phyloP scores from a whole-genome alignment of 2,113 vertebrate species.

The Antennarius striatus region DNA sequence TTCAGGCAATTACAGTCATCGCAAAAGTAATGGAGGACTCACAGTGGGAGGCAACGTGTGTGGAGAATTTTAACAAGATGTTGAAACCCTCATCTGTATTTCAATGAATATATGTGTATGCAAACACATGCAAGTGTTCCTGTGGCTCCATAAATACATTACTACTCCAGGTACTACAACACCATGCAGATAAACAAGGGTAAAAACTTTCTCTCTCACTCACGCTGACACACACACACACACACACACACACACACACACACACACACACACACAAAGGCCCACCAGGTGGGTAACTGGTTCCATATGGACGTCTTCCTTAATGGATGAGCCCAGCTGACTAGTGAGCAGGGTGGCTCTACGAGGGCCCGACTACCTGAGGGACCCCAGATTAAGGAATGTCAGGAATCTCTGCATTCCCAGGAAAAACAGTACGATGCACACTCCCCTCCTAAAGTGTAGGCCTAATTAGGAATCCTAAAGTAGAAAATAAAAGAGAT shows the following conservation, averaged over 20 bases:
- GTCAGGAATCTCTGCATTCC: conserved; percentile 69
- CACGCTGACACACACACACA: conserved; percentile 4
- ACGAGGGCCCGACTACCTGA: conserved; percentile 63
- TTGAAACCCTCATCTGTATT: conserved; percentile 67
- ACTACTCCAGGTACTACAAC: conserved; percentile 9
- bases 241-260: not conserved
- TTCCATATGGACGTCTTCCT: conserved; percentile 69
- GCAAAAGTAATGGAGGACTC: conserved; percentile 55
- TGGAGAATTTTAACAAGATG: conserved; percentile 77
- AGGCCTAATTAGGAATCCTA: conserved; percentile 17
- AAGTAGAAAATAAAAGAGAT: conserved; percentile 27
- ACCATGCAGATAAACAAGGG: conserved; percentile 10
- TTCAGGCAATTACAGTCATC: conserved; percentile 73
- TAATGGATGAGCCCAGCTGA: conserved; percentile 75
- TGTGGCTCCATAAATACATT: conserved; percentile 34
- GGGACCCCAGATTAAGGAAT: conserved; percentile 68
- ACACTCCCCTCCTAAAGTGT: conserved; percentile 14
- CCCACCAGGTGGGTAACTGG: conserved; percentile 68
- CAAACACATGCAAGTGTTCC: conserved; percentile 8
- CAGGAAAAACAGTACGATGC: conserved; percentile 36
- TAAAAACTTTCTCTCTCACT: conserved; percentile 52
- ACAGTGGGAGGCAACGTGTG: conserved; percentile 43
- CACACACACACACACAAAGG: conserved; percentile 27
- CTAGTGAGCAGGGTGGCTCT: conserved; percentile 53
- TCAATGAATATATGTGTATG: conserved; percentile 20